Conservation (phyloP, 2,797 vertebrate genomes). For the Otolemur crassicaudatus region DNA sequence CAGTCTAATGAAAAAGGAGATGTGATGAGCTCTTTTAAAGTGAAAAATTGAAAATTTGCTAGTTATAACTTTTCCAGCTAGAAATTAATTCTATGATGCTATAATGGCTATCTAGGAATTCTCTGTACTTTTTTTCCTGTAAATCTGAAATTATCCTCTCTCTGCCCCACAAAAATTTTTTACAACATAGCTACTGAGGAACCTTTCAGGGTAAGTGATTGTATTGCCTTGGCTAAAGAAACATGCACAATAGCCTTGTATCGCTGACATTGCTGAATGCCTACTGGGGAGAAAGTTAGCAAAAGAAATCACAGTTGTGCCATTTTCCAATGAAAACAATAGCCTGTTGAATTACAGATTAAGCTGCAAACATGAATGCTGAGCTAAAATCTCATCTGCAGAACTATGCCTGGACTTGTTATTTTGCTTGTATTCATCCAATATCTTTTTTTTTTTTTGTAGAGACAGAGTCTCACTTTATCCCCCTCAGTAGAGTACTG, state of each 20-base stretch:
- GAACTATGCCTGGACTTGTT: neutral
- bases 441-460: neutral
- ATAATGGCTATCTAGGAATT: neutral
- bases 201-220: neutral
- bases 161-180: neutral
- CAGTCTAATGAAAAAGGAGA: neutral
- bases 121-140: neutral
- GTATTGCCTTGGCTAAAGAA: neutral
- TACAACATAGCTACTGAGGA: neutral
- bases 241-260: neutral
- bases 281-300: neutral
- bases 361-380: neutral
- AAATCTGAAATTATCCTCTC: neutral
- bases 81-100: neutral
- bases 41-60: neutral
- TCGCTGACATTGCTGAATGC: neutral
- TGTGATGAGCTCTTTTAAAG: slow-evolving; percentile 41
- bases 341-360: neutral
- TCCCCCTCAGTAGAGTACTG: too few species aligned
- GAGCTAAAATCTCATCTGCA: neutral
- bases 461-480: too few species aligned
- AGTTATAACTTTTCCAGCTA: neutral
- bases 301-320: neutral
- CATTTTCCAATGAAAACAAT: neutral
- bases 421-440: neutral